Evolutionary conservation across 1,140 invertebrate genomes (phyloP), one percentile per base, ranked within the genome.

Genomic region (Vanessa atalanta): DNA sequence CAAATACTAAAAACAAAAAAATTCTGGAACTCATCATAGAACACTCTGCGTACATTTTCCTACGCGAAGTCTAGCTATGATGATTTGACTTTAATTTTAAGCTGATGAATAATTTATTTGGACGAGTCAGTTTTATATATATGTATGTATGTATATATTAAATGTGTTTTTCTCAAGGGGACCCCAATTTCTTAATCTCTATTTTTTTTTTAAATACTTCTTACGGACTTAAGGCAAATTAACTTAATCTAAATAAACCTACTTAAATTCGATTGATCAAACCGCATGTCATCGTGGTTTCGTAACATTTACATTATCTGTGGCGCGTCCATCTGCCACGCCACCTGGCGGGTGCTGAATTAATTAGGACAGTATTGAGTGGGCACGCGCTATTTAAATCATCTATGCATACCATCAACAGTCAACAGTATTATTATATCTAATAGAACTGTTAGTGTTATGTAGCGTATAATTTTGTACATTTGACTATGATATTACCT

Each of bases 301-400:
- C 13, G 37, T 61, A 61, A 61, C 57, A 61, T 31, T 37, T 61
- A 61, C 14, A 61, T 61, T 61, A 61, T 61, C 57, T 61, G 57
- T 37, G 57, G 57, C 9, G 2, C 13, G 75, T 65, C 80, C 87
- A 88, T 88, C 85, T 88, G 87, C 85, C 84, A 69, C 87, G 83
- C 83, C 87, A 88, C 87, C 87, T 88, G 87, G 86, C 20, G 53
- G 66, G 72, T 70, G 73, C 79, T 83, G 87, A 87, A 88, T 88
- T 88, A 87, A 88, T 88, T 88, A 88, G 66, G 65, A 77, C 53
- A 77, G 67, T 70, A 68, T 66, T 71, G 78, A 76, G 78, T 78
- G 80, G 20, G 75, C 78, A 69, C 77, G 73, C 77, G 76, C 81
- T 72, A 47, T 64, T 57, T 57, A 60, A 65, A 72, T 72, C 48